Evolutionary conservation across 2,888 invertebrate genomes (phyloP), one percentile per base, ranked within the genome.

Genomic region (Alloscopus bannaensis): DNA sequence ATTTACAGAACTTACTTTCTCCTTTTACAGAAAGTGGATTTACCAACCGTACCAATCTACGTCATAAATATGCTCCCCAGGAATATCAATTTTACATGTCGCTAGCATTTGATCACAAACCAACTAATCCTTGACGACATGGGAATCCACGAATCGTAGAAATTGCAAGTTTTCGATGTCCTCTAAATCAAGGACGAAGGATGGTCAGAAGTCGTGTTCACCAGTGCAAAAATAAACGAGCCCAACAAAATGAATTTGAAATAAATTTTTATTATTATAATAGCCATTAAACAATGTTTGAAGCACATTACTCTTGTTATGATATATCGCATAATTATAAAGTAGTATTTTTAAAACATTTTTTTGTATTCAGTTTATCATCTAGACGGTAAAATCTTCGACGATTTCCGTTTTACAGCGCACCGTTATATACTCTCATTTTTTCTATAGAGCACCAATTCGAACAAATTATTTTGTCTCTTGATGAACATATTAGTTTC

Each of bases 271-370:
- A 55, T 68, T 68, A 68, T n/a, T n/a, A n/a, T n/a, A n/a, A 68
- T 66, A 50, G 66, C 64, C 66, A 75, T 66, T 75, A 40, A 75
- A 75, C 70, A 45, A 75, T 65, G 22, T 45, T 76, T 73, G 66
- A 76, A 76, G 75, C 75, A 76, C 59, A 68, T 76, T 75, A 75
- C 75, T 65, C 52, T 75, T 65, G 65, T 75, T 75, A 68, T 76
- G 66, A 66, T 68, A 76, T 72, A n/a, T n/a, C 45, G 42, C 57
- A 69, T 69, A 24, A 72, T 31, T 64, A 64, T 62, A 62, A 55
- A 24, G 36, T 18, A 65, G 47, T 47, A 52, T 11, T 4, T 40
- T 60, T 64, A 6, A 47, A 47, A 50, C 42, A 69, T 18, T 29
- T 52, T 45, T 26, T 50, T 52, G 59, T 62, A 52, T 52, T 52